These are phyloP conservation scores for Molanna angustata DNA, from an alignment of 2,888 invertebrate genomes.

Conservation along the genomic window DNA sequence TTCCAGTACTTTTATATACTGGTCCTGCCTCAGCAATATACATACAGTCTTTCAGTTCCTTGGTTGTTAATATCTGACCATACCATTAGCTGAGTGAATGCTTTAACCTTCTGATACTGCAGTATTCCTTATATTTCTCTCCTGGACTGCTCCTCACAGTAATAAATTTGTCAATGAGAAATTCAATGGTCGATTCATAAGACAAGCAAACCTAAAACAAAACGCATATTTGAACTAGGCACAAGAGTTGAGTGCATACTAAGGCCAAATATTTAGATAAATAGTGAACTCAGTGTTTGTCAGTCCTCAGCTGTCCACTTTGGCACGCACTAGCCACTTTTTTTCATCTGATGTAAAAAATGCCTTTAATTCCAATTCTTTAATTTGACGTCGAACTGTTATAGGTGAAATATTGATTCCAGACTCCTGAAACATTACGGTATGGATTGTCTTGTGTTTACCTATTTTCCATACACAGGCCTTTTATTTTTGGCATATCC, in stretches of 20 bases:
- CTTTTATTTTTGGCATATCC: not conserved
- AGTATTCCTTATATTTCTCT: slow-evolving; percentile 3
- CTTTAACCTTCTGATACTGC: not conserved
- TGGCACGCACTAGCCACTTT: not conserved
- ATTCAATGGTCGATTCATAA: not conserved
- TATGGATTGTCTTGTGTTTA: not conserved
- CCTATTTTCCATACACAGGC: not conserved
- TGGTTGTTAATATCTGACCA: not conserved
- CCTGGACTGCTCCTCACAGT: slow-evolving; percentile 2
- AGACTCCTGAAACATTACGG: not conserved
- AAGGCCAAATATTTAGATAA: not conserved
- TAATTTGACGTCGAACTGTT: not conserved
- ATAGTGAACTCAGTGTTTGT: not conserved
- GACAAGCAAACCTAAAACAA: slow-evolving; percentile 1
- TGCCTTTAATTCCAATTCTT: slow-evolving; percentile 3
- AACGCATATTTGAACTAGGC: not conserved
- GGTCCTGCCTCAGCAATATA: not conserved
- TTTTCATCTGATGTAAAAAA: not conserved
- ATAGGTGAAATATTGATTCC: slow-evolving; percentile 1
- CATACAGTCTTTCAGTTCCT: not conserved
- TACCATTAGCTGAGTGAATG: not conserved
- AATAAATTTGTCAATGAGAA: not conserved
- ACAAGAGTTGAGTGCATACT: not conserved
- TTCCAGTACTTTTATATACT: not conserved
- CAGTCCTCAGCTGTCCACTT: slow-evolving; percentile 1